Evolutionary conservation across 2,888 invertebrate species (phyloP), one percentile per base, ranked within the genome.

Genomic region (Latrodectus hesperus): DNA sequence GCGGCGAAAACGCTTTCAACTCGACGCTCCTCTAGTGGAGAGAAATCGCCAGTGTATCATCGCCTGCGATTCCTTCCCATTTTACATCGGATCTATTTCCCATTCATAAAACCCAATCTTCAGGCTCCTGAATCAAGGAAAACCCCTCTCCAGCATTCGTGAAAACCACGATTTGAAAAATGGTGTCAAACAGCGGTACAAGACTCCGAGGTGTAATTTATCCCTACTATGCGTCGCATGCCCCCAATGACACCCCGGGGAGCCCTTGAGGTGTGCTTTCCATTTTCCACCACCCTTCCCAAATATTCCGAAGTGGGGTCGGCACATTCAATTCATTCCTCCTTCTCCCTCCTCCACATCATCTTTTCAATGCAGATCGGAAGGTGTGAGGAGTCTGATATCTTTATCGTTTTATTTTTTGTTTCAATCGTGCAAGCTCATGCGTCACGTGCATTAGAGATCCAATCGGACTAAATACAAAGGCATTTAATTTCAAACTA

Each of bases 131-230:
- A 17, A 9, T n/a, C 12, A 26, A 16, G 67, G 67, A 77, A 64
- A 77, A 60, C 72, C 9, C 49, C 70, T 49, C n/a, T 76, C 53
- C 26, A 16, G 38, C 38, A 38, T 38, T 38, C 38, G 26, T 14
- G 53, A 80, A 75, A 52, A 68, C 74, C 53, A 68, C 85, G 70
- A 64, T 75, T 74, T 68, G 64, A 75, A 71, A 75, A 75, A 75
- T 38, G 64, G 51, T 67, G 84, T 49, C 49, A 74, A 84, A 84
- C 79, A 60, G 68, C 64, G 22, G 65, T 70, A 80, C 85, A 75
- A 67, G 79, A 75, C 85, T 85, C 85, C 14, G 85, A 85, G 79
- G 85, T 79, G 85, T 85, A 85, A 85, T 85, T 85, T 85, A 85
- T 85, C 74, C 85, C 68, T 6, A 79, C 75, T 85, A 80, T 85